Conservation (phyloP, 2,797 vertebrate species). For the Loriculus beryllinus region DNA sequence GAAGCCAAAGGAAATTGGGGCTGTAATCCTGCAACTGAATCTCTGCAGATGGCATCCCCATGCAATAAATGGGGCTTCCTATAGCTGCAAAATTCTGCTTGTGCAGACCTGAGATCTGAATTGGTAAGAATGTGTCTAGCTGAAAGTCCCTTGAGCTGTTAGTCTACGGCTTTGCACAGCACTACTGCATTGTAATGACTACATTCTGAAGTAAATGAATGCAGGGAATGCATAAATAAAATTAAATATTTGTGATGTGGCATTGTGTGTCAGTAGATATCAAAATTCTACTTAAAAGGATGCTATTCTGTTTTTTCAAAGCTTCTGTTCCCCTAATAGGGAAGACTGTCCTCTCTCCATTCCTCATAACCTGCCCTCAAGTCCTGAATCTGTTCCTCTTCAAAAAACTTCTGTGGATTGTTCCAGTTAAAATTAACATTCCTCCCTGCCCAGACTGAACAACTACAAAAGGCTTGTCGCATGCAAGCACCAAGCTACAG, state of each 20-base stretch:
- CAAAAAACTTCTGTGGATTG: neutral
- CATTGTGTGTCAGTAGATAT: neutral
- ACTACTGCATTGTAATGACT: neutral
- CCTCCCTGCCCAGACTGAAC: neutral
- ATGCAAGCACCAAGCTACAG: neutral
- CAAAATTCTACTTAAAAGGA: neutral
- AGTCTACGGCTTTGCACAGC: neutral
- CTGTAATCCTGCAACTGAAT: slow-evolving; percentile 50
- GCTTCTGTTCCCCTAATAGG: neutral
- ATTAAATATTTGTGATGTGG: slow-evolving; percentile 10
- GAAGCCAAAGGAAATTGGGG: slow-evolving; percentile 51
- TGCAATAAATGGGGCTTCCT: slow-evolving; percentile 39
- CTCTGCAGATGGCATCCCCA: slow-evolving; percentile 48
- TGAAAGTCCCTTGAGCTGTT: neutral
- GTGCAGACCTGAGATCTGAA: neutral
- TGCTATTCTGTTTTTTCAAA: neutral
- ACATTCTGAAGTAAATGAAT: slow-evolving; percentile 20
- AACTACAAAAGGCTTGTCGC: neutral
- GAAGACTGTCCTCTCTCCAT: neutral
- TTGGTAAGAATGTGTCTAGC: neutral
- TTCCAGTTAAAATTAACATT: neutral
- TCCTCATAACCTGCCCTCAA: neutral
- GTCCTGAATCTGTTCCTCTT: neutral
- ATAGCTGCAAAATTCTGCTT: neutral
- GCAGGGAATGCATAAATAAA: slow-evolving; percentile 20